Conservation (phyloP, 2,113 vertebrate genomes). For the Oreocharis arfaki region DNA sequence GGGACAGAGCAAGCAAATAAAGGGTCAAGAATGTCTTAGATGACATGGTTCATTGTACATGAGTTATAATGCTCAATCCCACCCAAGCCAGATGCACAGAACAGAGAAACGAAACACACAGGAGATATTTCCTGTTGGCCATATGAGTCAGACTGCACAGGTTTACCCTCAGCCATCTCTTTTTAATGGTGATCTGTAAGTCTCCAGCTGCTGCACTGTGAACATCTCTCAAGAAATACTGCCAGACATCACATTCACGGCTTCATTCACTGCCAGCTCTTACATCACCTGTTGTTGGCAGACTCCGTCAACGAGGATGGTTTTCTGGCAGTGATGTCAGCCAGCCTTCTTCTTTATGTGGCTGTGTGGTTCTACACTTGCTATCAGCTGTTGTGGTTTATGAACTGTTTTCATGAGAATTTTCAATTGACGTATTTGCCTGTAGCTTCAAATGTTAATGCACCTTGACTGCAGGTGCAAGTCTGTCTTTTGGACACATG, state of each 20-base stretch:
- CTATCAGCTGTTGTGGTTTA: neutral
- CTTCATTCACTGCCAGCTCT: neutral
- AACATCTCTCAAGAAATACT: slow-evolving; percentile 6
- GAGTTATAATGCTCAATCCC: neutral
- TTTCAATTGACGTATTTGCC: neutral
- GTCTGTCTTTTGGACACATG: neutral
- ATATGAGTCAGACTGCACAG: neutral
- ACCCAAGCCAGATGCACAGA: neutral
- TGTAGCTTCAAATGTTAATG: neutral
- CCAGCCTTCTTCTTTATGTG: neutral
- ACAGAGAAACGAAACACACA: rapidly evolving
- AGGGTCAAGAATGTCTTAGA: neutral
- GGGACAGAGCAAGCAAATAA: neutral
- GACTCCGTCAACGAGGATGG: neutral
- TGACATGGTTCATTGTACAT: neutral
- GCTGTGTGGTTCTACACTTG: neutral
- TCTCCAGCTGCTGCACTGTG: neutral
- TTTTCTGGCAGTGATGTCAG: slow-evolving; percentile 5
- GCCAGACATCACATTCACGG: neutral
- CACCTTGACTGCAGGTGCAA: neutral
- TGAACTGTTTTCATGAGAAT: neutral
- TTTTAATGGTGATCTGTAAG: neutral
- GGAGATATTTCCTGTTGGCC: neutral
- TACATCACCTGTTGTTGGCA: slow-evolving; percentile 30
- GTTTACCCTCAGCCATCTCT: neutral